phyloP scores from a whole-genome alignment of 2,797 vertebrate species.

The Manis javanica region DNA sequence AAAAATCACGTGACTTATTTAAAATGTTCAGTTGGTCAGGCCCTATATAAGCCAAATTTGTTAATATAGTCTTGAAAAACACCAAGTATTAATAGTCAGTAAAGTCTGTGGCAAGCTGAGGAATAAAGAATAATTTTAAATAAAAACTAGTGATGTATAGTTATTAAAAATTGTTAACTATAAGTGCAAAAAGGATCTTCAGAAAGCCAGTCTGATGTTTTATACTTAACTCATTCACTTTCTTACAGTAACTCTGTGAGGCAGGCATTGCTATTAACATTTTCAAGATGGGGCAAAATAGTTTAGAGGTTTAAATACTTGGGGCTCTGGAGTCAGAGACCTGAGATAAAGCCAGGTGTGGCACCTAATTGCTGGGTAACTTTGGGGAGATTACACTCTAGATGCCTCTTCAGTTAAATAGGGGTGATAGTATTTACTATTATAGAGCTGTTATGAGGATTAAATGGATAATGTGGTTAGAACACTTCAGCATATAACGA shows the following conservation, averaged over 20 bases:
- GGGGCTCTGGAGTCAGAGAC: not conserved
- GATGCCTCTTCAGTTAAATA: conserved; percentile 10
- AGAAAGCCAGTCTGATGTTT: not conserved
- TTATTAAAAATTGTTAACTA: not conserved
- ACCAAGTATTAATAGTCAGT: not conserved
- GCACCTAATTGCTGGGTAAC: not conserved
- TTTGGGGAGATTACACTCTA: not conserved
- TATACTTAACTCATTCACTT: not conserved
- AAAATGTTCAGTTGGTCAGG: not conserved
- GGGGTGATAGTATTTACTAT: not conserved
- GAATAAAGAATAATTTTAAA: conserved; percentile 37
- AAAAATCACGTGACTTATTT: conserved; percentile 39
- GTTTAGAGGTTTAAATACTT: not conserved
- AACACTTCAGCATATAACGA: not conserved
- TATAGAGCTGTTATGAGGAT: not conserved
- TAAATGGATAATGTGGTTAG: not conserved
- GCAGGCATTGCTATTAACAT: not conserved
- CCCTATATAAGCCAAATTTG: conserved; percentile 9
- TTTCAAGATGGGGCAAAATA: conserved; percentile 52
- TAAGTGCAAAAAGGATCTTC: not conserved
- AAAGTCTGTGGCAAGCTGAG: conserved; percentile 5
- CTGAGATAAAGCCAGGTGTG: not conserved
- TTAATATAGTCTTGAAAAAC: not conserved
- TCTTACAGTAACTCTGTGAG: conserved; percentile 4
- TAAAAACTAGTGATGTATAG: not conserved